Conservation (phyloP, 2,113 vertebrate genomes). For the Daubentonia madagascariensis region DNA sequence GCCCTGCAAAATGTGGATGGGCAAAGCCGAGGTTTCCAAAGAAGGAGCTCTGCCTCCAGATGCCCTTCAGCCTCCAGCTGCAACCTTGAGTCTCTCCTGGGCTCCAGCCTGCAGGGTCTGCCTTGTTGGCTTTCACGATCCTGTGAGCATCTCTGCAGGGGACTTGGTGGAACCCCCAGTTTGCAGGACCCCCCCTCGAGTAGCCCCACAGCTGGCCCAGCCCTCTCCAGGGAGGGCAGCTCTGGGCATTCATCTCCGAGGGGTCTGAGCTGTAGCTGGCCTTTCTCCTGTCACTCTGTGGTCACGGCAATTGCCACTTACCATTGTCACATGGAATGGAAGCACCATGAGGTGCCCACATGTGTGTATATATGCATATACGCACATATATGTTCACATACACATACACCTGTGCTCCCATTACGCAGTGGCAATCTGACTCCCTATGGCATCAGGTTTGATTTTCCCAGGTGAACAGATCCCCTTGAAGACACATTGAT, state of each 20-base stretch:
- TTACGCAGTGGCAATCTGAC: fast-evolving
- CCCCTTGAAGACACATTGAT: too few relatives aligned
- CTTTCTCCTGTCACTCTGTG: not conserved
- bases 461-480: too few relatives aligned
- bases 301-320: not conserved
- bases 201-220: not conserved
- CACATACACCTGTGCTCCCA: too few relatives aligned
- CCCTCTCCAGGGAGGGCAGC: not conserved
- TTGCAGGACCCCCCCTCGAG: not conserved
- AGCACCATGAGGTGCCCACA: not conserved
- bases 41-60: not conserved
- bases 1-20: not conserved
- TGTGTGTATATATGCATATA: too few relatives aligned
- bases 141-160: too few relatives aligned
- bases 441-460: too few relatives aligned
- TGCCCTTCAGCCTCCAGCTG: not conserved
- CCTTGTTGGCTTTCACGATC: too few relatives aligned
- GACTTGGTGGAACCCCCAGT: too few relatives aligned
- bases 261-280: not conserved
- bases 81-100: not conserved
- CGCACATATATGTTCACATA: not conserved
- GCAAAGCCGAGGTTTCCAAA: too few relatives aligned
- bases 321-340: not conserved
- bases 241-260: not conserved
- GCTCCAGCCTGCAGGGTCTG: not conserved